Evolutionary conservation across 2,113 vertebrate genomes (phyloP).

Genomic region (Hippocampus barbouri): DNA sequence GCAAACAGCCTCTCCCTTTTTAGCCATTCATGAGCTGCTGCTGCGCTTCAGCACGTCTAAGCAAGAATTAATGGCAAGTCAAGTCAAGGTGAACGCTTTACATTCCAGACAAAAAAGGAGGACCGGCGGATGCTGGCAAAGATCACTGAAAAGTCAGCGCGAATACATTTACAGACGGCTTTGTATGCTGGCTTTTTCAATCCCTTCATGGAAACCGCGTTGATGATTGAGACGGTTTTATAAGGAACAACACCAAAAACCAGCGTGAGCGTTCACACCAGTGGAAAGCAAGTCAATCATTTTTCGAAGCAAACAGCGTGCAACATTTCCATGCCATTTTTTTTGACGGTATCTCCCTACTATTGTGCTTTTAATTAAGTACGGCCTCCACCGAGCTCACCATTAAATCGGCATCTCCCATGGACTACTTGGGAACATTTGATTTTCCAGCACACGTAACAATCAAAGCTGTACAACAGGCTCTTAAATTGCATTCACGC

Average conservation of each 20-base stretch:
- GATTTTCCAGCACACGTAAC: constrained; percentile 35
- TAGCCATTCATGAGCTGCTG: constrained; percentile 25
- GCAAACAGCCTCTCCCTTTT: constrained; percentile 9
- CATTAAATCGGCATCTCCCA: constrained; percentile 40
- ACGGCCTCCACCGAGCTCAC: constrained; percentile 10
- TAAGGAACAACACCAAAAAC: not conserved
- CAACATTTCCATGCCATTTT: constrained; percentile 1
- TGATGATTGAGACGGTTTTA: not conserved
- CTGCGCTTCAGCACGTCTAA: constrained; percentile 3
- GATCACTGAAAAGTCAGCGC: not conserved
- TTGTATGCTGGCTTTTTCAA: not conserved
- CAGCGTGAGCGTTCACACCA: not conserved
- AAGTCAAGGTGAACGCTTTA: constrained; percentile 36
- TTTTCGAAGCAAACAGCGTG: not conserved
- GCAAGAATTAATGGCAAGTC: not conserved
- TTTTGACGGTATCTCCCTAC: constrained; percentile 26
- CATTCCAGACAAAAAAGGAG: constrained; percentile 15
- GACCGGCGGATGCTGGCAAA: constrained; percentile 8
- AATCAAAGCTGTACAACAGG: constrained; percentile 44
- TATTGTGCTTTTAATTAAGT: constrained; percentile 45
- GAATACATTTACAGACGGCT: not conserved
- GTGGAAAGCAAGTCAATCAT: not conserved
- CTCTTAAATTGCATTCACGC: not conserved
- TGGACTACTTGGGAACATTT: constrained; percentile 17
- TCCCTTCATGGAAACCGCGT: not conserved